A percentile compares a stretch with the other conserved stretches of the same genome.
These are phyloP conservation scores for Pelagia noctiluca DNA, from an alignment of 30 jellyfish, hydroid and myxozoan genomes.

Conservation along the genomic window DNA sequence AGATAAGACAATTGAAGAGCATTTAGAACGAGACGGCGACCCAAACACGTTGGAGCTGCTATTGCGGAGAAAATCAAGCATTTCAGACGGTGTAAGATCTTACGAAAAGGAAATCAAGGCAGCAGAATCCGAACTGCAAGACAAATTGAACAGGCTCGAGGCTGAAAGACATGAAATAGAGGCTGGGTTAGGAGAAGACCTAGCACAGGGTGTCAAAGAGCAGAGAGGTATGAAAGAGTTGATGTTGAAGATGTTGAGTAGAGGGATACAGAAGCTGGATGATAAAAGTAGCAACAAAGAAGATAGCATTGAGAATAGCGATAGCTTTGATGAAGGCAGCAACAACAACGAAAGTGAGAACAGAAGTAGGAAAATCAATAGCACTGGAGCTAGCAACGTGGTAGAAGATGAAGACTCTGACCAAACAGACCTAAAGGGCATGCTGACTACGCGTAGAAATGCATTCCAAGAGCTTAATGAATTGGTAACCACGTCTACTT, in stretches of 20 bases:
- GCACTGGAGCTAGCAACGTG: not conserved
- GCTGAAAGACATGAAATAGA: not conserved
- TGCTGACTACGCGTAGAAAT: not conserved
- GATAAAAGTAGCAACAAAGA: not conserved
- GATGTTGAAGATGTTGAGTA: not conserved
- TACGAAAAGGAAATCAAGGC: not conserved
- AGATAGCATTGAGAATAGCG: slow-evolving; percentile 2
- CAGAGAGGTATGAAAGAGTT: not conserved
- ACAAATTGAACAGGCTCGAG: not conserved
- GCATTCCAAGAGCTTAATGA: slow-evolving; percentile 21
- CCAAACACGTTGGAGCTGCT: slow-evolving; percentile 29
- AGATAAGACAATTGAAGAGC: slow-evolving; percentile 46
- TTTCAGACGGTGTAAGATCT: not conserved
- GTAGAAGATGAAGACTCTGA: not conserved
- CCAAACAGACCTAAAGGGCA: slow-evolving; percentile 4
- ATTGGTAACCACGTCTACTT: slow-evolving; percentile 19
- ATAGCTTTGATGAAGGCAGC: slow-evolving; percentile 32
- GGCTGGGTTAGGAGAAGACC: not conserved
- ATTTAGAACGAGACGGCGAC: slow-evolving; percentile 47
- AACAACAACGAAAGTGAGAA: slow-evolving; percentile 12
- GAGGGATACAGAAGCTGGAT: not conserved
- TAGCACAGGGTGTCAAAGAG: not conserved
- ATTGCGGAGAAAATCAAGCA: slow-evolving; percentile 18
- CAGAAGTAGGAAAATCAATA: slow-evolving; percentile 4
- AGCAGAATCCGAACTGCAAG: not conserved